Base-by-base conservation (phyloP, 2,888 invertebrate genomes). In the Piscicola geometra region DNA sequence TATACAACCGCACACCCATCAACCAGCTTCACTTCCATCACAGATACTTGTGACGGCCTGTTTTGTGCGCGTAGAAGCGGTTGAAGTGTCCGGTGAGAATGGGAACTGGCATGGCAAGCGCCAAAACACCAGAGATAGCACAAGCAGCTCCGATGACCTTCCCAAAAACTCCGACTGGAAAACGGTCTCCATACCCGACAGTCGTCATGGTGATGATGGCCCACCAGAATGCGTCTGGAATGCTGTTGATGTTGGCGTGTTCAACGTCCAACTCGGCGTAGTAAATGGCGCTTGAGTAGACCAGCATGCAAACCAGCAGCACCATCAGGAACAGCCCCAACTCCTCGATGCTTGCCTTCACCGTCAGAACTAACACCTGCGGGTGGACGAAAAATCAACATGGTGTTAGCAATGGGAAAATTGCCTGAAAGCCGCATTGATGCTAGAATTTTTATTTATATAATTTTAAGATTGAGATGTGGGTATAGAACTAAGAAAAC, bases 231-330 rank as follows among this genome's bases (percentile, higher is more conserved):
- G 83, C 85, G 76, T 85, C 84, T 25, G 86, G 86, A 79, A 86
- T 86, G 76, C 84, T 84, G 72, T 82, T 80, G 36, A 86, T 85
- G 79, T 85, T 82, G 15, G 85, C 83, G 15, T 82, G 82, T 2
- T 80, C 79, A 32, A 84, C 80, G 41, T 84, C 86, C 68, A 84
- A 82, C 78, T 87, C 87, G 47, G 87, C 87, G 80, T 86, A 87
- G 81, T 86, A 87, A 64, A 87, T 85, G 50, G 86, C 86, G 79
- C 85, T 85, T 21, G 86, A 85, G 80, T 87, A 87, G 35, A 87
- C 82, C 33, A 87, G 81, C 72, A 86, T 82, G 75, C 86, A 86
- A 60, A 87, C 86, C 60, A 84, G 82, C 79, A 87, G 84, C 76
- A 86, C 86, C 25, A 87, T 85, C 25, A 87, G 83, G 77, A 87